Percentiles rank a stretch among this genome's conserved stretches.
Evolutionary conservation across 1,140 invertebrate genomes (phyloP).

Genomic region (Eumeta japonica): DNA sequence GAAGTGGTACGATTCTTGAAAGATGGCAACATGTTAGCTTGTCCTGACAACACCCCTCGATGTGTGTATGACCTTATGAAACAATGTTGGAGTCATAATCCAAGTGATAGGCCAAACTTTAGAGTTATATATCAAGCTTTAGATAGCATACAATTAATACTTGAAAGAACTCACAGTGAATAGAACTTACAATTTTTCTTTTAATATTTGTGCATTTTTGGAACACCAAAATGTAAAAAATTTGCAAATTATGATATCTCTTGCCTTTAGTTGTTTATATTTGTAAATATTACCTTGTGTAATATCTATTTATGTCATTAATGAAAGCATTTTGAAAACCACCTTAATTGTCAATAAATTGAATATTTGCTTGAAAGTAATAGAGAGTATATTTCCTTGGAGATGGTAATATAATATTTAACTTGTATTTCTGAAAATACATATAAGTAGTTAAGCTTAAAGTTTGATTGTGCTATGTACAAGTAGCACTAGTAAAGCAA

Average conservation of each 20-base stretch:
- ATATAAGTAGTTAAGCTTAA: too few species aligned
- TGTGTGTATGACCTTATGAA: conserved; percentile 92
- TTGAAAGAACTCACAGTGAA: conserved; percentile 52
- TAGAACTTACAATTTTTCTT: too few species aligned
- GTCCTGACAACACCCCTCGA: conserved; percentile 87
- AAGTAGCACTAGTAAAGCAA: too few species aligned
- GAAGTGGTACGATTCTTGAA: conserved; percentile 92
- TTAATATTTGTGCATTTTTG: not conserved
- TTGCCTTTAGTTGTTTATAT: too few species aligned
- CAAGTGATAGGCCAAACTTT: conserved; percentile 81
- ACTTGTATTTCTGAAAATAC: too few species aligned
- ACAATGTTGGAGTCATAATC: conserved; percentile 87
- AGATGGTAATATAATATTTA: too few species aligned
- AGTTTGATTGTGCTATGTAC: too few species aligned
- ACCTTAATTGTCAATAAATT: conserved; percentile 6
- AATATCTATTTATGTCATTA: too few species aligned
- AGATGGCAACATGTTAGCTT: conserved; percentile 82
- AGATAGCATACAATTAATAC: conserved; percentile 63
- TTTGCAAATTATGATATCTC: not conserved
- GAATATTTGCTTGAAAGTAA: conserved; percentile 3
- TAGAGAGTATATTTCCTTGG: too few species aligned
- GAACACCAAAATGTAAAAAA: not conserved
- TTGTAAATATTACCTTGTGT: too few species aligned
- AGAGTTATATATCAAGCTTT: conserved; percentile 69
- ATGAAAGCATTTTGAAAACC: too few species aligned